Conservation (phyloP, 2,113 vertebrate genomes). For the Platysternon megacephalum region DNA sequence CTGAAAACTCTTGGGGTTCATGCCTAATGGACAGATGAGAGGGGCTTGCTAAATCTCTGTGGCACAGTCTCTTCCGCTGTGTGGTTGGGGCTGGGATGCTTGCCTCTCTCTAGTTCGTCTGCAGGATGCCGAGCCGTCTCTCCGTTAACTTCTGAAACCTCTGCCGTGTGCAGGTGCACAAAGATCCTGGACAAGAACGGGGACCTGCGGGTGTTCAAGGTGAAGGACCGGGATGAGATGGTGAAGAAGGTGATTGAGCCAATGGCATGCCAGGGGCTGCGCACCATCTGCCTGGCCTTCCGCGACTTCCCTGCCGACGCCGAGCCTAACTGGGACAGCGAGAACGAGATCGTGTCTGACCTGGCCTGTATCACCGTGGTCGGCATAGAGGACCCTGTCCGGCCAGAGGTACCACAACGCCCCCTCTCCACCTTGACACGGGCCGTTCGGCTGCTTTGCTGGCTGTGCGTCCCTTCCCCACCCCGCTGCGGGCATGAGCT, state of each 20-base stretch:
- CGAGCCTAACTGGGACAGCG: conserved; percentile 91
- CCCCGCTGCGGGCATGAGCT: neutral
- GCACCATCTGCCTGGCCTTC: conserved; percentile 95
- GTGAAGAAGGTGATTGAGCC: conserved; percentile 94
- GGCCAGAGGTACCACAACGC: conserved; percentile 86
- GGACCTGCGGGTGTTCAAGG: conserved; percentile 83
- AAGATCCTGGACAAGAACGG: conserved; percentile 88
- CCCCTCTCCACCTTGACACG: neutral
- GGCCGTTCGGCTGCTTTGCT: neutral
- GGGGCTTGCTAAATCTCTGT: neutral
- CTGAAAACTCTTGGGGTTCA: neutral
- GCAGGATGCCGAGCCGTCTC: conserved; percentile 79
- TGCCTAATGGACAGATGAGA: neutral
- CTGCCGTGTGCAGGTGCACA: conserved; percentile 83
- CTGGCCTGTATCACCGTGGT: conserved; percentile 93
- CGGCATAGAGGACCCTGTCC: conserved; percentile 96
- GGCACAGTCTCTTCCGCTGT: neutral
- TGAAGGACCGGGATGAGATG: conserved; percentile 94
- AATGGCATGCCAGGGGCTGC: conserved; percentile 93
- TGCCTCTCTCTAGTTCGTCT: neutral
- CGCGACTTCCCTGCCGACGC: conserved; percentile 84
- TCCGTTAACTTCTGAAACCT: accelerated
- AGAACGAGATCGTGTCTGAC: conserved; percentile 89
- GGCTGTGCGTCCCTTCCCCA: accelerated
- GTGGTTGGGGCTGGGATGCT: accelerated